These are phyloP conservation scores for Nebria brevicollis DNA, from an alignment of 2,888 invertebrate species.

Conservation along the genomic window DNA sequence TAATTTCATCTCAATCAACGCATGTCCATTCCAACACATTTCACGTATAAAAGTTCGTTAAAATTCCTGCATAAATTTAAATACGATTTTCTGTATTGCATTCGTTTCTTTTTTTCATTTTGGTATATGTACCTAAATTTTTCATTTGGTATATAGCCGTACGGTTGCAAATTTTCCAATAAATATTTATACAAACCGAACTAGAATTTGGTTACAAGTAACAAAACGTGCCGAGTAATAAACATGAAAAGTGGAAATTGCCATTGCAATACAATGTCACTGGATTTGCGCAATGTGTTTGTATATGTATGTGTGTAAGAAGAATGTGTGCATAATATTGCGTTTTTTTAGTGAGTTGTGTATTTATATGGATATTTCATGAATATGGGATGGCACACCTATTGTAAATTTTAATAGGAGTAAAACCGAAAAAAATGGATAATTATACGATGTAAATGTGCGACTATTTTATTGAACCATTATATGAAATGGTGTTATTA, in stretches of 20 bases:
- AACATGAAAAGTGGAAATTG: slow-evolving; percentile 27
- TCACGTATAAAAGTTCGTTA: slow-evolving; percentile 30
- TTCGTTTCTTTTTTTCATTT: slow-evolving; percentile 14
- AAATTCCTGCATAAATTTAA: slow-evolving; percentile 41
- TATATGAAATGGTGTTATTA: background rate
- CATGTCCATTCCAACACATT: slow-evolving; percentile 21
- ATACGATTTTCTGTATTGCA: slow-evolving; percentile 33
- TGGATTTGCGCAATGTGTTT: background rate
- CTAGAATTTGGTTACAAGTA: slow-evolving; percentile 31
- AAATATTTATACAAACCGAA: slow-evolving; percentile 41
- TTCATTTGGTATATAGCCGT: background rate
- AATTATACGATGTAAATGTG: background rate
- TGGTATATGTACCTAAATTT: background rate
- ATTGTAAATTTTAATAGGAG: background rate
- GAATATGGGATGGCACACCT: background rate
- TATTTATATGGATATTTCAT: background rate
- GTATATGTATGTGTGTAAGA: background rate
- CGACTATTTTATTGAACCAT: background rate
- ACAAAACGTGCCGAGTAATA: slow-evolving; percentile 35
- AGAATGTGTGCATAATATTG: background rate
- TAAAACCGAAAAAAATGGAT: background rate
- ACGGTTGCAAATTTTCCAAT: slow-evolving; percentile 32
- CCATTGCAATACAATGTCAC: slow-evolving; percentile 1
- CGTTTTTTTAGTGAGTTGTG: background rate
- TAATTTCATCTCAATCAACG: slow-evolving; percentile 35